These are phyloP conservation scores for Hycleus cichorii DNA, from an alignment of 1,140 invertebrate species.

Conservation along the genomic window DNA sequence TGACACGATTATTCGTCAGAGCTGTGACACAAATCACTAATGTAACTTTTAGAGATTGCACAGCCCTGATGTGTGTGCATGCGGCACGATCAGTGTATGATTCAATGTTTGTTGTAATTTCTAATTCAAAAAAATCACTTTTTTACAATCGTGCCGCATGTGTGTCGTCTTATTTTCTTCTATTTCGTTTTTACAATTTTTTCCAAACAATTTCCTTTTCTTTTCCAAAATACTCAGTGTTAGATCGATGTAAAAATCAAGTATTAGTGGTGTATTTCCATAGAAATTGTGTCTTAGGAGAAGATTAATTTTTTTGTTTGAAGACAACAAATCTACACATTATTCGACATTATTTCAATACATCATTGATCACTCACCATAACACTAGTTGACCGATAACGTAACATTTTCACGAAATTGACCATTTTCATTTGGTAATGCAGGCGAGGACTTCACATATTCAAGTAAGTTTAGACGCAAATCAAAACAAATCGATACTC, in stretches of 20 bases:
- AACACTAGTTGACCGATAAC: not conserved
- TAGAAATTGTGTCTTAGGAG: not conserved
- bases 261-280: not conserved
- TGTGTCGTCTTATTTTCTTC: no score
- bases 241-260: not conserved
- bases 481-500: not conserved
- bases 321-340: not conserved
- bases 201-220: no score
- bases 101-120: no score
- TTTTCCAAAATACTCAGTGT: not conserved
- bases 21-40: no score
- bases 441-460: constrained; percentile 34
- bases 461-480: constrained; percentile 31
- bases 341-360: not conserved
- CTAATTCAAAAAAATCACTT: no score
- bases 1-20: no score
- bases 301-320: not conserved
- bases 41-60: no score
- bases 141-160: no score
- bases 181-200: no score
- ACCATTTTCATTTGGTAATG: constrained; percentile 16
- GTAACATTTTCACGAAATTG: constrained; percentile 4
- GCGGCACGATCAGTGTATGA: no score
- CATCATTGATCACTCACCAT: not conserved
- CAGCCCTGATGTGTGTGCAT: no score